Percentiles rank a stretch among this genome's conserved stretches.
These are phyloP conservation scores for Zosterops japonicus DNA, from an alignment of 2,113 vertebrate species.

Conservation along the genomic window DNA sequence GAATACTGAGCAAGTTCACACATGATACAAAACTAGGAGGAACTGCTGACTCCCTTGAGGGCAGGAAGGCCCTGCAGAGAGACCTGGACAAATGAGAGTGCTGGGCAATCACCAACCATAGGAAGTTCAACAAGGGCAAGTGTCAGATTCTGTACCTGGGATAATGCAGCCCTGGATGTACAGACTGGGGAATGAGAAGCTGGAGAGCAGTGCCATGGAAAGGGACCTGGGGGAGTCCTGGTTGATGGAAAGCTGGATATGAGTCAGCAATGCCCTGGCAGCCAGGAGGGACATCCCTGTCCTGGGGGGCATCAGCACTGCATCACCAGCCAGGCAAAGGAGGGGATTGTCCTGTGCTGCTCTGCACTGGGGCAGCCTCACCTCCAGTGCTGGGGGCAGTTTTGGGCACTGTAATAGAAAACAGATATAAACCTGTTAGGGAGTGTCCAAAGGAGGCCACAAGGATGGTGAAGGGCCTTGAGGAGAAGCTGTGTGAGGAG, in stretches of 20 bases:
- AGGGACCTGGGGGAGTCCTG: neutral
- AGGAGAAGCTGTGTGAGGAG: fast-evolving
- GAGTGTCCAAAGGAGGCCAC: neutral
- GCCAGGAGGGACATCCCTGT: fast-evolving
- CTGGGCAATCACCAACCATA: neutral
- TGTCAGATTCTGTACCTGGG: neutral
- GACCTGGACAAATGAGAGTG: neutral
- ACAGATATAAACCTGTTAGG: fast-evolving
- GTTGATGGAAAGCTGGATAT: fast-evolving
- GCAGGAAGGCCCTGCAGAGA: neutral
- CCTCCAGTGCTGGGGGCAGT: fast-evolving
- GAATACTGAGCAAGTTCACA: neutral
- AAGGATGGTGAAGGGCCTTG: neutral
- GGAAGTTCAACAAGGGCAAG: no score
- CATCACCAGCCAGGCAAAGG: fast-evolving
- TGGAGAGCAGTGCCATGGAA: neutral
- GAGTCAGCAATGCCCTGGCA: neutral
- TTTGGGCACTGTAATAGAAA: neutral
- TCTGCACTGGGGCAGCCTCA: neutral
- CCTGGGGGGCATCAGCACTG: neutral
- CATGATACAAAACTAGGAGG: neutral
- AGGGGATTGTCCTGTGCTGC: neutral
- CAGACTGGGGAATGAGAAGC: neutral
- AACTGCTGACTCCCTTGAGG: fast-evolving
- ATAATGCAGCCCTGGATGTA: neutral